Evolutionary conservation across 2,888 invertebrate species (phyloP).

Genomic region (Ennomos quercinarius): DNA sequence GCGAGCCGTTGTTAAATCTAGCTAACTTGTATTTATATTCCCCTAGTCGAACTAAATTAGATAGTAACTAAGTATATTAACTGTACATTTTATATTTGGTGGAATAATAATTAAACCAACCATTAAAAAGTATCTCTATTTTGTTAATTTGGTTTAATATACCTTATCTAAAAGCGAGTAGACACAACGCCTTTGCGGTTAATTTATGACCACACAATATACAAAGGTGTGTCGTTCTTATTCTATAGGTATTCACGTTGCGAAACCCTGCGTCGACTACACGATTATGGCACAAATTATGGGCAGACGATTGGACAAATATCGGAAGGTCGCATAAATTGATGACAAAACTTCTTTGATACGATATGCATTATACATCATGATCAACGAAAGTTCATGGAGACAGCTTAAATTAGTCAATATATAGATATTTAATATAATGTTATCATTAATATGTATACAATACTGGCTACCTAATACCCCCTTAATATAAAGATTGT

Average conservation of each 20-base stretch:
- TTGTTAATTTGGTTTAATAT: neutral
- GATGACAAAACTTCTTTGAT: conserved; percentile 20
- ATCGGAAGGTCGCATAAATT: conserved; percentile 45
- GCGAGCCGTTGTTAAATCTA: no score
- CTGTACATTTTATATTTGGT: no score
- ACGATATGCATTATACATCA: neutral
- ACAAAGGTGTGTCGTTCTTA: conserved; percentile 33
- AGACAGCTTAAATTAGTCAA: neutral
- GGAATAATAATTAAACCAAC: no score
- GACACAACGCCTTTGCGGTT: conserved; percentile 27
- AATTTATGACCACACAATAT: conserved; percentile 34
- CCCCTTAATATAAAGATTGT: no score
- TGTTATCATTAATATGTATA: no score
- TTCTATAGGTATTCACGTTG: conserved; percentile 40
- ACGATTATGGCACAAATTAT: conserved; percentile 9
- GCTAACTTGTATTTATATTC: no score
- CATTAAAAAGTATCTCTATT: neutral
- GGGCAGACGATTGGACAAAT: conserved; percentile 41
- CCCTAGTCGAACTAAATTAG: no score
- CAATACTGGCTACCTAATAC: no score
- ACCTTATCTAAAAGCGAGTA: conserved; percentile 3
- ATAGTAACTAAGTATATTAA: no score
- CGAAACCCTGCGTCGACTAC: conserved; percentile 38
- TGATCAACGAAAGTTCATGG: no score
- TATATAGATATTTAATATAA: neutral